Evolutionary conservation across 2,113 vertebrate genomes (phyloP), one percentile per base, ranked within the genome.

Genomic region (Gobius niger): DNA sequence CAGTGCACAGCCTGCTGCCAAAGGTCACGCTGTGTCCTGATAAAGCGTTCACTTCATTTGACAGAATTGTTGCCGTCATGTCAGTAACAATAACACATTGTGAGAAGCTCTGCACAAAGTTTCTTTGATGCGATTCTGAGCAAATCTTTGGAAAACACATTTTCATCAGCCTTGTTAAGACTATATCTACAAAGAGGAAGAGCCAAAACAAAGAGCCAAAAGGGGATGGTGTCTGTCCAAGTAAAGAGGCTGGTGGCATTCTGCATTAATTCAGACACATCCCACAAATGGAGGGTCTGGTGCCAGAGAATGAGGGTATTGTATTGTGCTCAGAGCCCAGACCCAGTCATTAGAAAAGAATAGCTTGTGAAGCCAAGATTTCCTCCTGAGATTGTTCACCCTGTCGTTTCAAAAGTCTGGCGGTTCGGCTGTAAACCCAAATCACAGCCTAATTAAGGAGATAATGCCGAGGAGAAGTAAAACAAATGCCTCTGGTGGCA

Each of bases 401-500:
- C 67, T 56, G 54, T 73, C 57, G 0, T 72, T 70, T 86, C 74
- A 65, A 73, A 64, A 63, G 10, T 44, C 74, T 50, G 68, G 82
- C 14, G 12, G 46, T 40, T 67, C 42, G 53, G 34, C 77, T 83
- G 24, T 14, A 12, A 66, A 60, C 49, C 46, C 47, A 80, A 78
- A 83, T 77, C 77, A 63, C 73, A 68, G 60, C 34, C 65, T 85
- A 85, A 86, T 86, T 82, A 82, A 76, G 59, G 18, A 77, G 78
- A 88, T 82, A 75, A 83, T 72, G 72, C 80, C 76, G 80, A 54
- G 34, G 19, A 71, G 72, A 73, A 80, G 62, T 49, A 78, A 47
- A 84, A 72, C 63, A 86, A 81, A 67, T 72, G 69, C 60, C 65
- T 75, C 70, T 71, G 18, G 68, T 46, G 73, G 68, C 54, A 52